These are phyloP conservation scores for Lochmaea crataegi DNA, from an alignment of 2,888 invertebrate genomes.

Conservation along the genomic window DNA sequence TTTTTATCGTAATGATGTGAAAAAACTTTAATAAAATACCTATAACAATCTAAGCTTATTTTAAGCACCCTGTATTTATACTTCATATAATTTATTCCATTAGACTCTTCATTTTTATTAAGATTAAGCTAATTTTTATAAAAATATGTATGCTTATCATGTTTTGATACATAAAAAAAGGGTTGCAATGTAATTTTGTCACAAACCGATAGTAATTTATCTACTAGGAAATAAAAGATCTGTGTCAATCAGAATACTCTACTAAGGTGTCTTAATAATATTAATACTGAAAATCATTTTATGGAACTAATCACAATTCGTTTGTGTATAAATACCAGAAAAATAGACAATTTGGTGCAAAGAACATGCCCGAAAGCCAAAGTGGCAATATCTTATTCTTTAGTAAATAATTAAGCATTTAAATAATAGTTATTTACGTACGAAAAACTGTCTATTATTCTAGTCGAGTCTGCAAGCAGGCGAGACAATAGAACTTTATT, in stretches of 20 bases:
- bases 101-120: slow-evolving; percentile 18
- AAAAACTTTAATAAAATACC: neutral
- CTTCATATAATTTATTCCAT: neutral
- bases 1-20: neutral
- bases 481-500: no score
- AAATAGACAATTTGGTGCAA: neutral
- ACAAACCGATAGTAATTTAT: slow-evolving; percentile 17
- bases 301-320: slow-evolving; percentile 27
- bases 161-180: slow-evolving; percentile 22
- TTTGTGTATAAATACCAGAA: neutral
- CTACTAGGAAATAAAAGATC: slow-evolving; percentile 20
- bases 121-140: slow-evolving; percentile 24
- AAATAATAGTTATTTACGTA: no score
- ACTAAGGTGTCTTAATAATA: slow-evolving; percentile 26
- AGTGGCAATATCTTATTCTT: no score
- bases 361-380: no score
- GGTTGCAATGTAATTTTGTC: slow-evolving; percentile 14
- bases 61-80: slow-evolving; percentile 1
- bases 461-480: no score
- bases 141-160: slow-evolving; percentile 30
- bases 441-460: no score
- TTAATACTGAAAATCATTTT: slow-evolving; percentile 29
- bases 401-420: no score
- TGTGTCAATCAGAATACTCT: slow-evolving; percentile 5
- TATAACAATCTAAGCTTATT: slow-evolving; percentile 1